Evolutionary conservation across 2,888 invertebrate species (phyloP).

Genomic region (Gisinianus flammeolus): DNA sequence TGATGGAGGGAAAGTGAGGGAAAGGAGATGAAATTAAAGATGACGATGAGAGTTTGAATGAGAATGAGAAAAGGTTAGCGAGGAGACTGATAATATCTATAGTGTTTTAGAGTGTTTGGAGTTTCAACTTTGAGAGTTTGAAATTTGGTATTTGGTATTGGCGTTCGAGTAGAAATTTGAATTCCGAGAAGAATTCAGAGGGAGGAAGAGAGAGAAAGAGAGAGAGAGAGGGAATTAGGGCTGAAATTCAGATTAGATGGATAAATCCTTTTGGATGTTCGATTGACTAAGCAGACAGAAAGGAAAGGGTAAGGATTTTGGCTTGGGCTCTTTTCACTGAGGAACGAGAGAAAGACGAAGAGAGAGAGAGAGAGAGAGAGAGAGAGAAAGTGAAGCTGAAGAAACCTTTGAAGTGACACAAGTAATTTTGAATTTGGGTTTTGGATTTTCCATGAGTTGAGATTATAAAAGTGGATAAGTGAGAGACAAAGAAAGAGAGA

Average conservation of each 20-base stretch:
- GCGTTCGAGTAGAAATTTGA: not conserved
- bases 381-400: too few species aligned
- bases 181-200: not conserved
- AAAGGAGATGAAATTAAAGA: too few species aligned
- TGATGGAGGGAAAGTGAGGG: too few species aligned
- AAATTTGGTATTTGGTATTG: not conserved
- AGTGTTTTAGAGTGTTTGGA: too few species aligned
- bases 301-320: not conserved
- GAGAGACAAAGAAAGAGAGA: slow-evolving; percentile 9
- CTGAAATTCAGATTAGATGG: not conserved
- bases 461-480: slow-evolving; percentile 17
- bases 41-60: too few species aligned
- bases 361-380: not conserved
- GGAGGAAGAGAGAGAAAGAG: not conserved
- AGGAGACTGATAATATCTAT: too few species aligned
- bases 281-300: not conserved
- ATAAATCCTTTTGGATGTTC: not conserved
- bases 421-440: slow-evolving; percentile 15
- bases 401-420: slow-evolving; percentile 14
- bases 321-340: not conserved
- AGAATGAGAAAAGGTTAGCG: too few species aligned
- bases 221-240: not conserved
- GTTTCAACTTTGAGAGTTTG: not conserved
- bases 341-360: not conserved
- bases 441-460: not conserved